phyloP scores from a whole-genome alignment of 2,113 vertebrate genomes.

The Nannospalax galili region DNA sequence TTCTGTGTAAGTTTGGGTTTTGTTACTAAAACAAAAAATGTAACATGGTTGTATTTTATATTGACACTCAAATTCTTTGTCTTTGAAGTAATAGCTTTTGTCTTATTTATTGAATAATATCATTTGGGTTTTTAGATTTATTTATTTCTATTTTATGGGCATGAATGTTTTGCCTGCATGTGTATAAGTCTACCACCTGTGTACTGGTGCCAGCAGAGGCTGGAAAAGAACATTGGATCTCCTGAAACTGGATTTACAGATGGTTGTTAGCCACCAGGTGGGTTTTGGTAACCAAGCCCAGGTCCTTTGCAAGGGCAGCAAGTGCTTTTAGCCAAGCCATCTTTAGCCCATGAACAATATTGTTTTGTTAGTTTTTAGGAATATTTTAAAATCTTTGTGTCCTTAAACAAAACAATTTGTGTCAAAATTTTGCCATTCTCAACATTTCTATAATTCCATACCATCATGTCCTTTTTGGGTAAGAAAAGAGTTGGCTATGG shows the following conservation, averaged over 20 bases:
- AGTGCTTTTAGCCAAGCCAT: no score
- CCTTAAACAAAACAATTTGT: not conserved
- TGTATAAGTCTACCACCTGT: no score
- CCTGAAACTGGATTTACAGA: no score
- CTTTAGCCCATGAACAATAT: no score
- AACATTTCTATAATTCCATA: not conserved
- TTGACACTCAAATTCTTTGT: not conserved
- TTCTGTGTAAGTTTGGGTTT: not conserved
- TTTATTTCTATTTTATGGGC: no score
- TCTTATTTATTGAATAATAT: slow-evolving; percentile 2
- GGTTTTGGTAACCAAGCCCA: no score
- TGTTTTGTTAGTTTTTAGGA: not conserved
- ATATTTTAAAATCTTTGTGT: not conserved
- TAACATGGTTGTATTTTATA: not conserved
- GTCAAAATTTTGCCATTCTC: not conserved
- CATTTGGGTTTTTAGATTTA: not conserved
- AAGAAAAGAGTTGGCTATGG: no score
- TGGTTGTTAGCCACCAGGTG: no score
- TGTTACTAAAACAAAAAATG: not conserved
- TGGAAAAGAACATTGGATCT: no score
- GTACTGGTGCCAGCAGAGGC: no score
- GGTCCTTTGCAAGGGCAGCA: no score
- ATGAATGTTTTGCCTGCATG: no score
- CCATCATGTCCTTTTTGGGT: not conserved
- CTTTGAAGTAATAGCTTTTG: not conserved